Conservation (phyloP, 1,140 invertebrate species). For the Galleria mellonella region DNA sequence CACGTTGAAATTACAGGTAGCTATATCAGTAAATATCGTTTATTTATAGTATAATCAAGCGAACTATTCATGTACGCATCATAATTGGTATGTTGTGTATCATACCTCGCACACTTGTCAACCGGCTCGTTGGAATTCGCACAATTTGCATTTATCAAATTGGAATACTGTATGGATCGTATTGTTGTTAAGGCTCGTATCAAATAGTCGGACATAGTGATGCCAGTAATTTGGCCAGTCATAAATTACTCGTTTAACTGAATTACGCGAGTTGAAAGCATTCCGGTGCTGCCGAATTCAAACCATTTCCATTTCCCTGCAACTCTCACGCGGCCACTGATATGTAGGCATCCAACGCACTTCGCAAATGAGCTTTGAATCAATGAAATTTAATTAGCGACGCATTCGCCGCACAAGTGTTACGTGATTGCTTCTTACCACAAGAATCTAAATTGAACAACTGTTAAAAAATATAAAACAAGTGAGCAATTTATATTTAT, state of each 20-base stretch:
- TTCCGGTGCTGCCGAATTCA: slow-evolving; percentile 51
- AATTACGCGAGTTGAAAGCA: slow-evolving; percentile 69
- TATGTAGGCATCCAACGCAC: slow-evolving; percentile 49
- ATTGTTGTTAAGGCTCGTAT: slow-evolving; percentile 19
- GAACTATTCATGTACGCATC: no score
- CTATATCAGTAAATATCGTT: no score
- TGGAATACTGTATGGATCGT: slow-evolving; percentile 16
- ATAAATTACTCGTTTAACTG: slow-evolving; percentile 72
- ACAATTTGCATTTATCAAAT: slow-evolving; percentile 11
- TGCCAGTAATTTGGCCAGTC: slow-evolving; percentile 64
- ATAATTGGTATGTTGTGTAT: no score
- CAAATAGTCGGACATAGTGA: slow-evolving; percentile 37
- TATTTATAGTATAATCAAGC: no score
- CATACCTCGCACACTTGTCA: neutral
- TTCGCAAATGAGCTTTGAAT: slow-evolving; percentile 62
- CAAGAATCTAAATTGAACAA: no score
- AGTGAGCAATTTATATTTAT: no score
- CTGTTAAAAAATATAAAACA: no score
- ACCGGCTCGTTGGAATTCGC: neutral
- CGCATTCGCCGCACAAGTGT: slow-evolving; percentile 25
- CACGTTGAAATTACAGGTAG: no score
- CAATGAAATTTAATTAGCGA: slow-evolving; percentile 57
- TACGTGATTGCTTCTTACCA: neutral
- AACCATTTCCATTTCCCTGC: slow-evolving; percentile 42
- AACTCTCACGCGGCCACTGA: slow-evolving; percentile 41